A percentile compares a stretch with the other conserved stretches of the same genome.
phyloP scores from a whole-genome alignment of 2,888 invertebrate genomes.

The Drosophila subquinaria region DNA sequence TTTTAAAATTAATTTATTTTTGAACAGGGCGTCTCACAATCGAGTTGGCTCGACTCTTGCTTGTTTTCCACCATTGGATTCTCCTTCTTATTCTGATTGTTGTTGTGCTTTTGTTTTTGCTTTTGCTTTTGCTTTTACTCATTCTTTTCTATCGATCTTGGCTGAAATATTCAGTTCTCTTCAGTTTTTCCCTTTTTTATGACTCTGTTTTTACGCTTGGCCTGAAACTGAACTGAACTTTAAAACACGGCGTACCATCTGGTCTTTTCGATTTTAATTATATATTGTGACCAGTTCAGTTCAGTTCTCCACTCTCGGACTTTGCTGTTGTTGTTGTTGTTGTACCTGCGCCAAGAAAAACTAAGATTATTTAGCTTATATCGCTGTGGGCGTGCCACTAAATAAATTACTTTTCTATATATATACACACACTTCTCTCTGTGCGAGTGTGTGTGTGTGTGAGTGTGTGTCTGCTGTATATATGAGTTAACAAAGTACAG shows the following conservation, averaged over 20 bases:
- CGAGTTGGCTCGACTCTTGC: neutral
- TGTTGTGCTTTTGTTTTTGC: conserved; percentile 7
- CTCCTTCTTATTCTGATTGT: neutral
- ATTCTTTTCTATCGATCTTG: conserved; percentile 71
- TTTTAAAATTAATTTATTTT: no score
- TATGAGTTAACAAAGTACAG: conserved; percentile 33
- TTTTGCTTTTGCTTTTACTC: conserved; percentile 16
- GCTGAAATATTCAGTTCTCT: conserved; percentile 6
- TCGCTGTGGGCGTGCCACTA: conserved; percentile 77
- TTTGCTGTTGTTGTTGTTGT: conserved; percentile 1
- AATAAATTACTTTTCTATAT: conserved; percentile 81
- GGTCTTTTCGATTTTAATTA: conserved; percentile 79
- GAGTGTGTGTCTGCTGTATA: conserved; percentile 12
- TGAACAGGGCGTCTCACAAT: neutral
- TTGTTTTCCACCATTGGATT: neutral
- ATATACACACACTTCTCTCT: conserved; percentile 23
- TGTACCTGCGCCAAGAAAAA: conserved; percentile 65
- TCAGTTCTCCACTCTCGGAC: conserved; percentile 4
- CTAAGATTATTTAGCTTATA: conserved; percentile 74
- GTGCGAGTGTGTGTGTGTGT: neutral
- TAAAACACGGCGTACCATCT: conserved; percentile 63
- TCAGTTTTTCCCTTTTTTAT: conserved; percentile 8
- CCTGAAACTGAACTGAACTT: conserved; percentile 3
- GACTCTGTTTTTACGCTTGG: conserved; percentile 37
- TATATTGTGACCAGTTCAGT: conserved; percentile 77